phyloP scores from a whole-genome alignment of 1,140 invertebrate species.

The Pygmarrhopalites habei region DNA sequence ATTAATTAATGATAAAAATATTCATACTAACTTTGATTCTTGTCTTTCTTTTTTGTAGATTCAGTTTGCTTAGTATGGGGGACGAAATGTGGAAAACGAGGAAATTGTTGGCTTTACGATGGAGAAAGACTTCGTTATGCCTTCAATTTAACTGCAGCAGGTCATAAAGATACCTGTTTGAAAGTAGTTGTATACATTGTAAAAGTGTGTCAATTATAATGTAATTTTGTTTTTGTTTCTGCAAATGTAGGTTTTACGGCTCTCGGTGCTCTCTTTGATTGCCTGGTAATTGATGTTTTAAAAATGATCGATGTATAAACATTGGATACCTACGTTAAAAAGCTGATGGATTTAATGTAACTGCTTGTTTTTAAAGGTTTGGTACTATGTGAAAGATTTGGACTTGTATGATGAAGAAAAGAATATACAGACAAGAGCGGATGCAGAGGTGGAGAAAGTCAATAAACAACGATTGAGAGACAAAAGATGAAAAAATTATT shows the following conservation, averaged over 20 bases:
- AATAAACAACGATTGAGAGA: neutral
- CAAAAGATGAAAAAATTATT: no score
- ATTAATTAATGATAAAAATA: neutral
- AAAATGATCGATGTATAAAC: no score
- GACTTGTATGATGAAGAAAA: slow-evolving; percentile 39
- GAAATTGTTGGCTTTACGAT: slow-evolving; percentile 67
- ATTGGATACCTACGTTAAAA: no score
- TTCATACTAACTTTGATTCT: no score
- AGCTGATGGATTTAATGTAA: no score
- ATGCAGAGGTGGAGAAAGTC: neutral
- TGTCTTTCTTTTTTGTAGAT: slow-evolving; percentile 46
- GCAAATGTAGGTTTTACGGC: slow-evolving; percentile 29
- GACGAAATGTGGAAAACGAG: slow-evolving; percentile 60
- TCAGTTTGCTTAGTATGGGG: slow-evolving; percentile 64
- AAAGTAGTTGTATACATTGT: slow-evolving; percentile 20
- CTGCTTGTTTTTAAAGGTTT: no score
- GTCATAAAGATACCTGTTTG: no score
- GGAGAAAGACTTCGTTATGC: slow-evolving; percentile 56
- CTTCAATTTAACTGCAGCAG: slow-evolving; percentile 58
- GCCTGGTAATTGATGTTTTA: no score
- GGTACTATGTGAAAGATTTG: slow-evolving; percentile 34
- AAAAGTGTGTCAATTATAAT: neutral
- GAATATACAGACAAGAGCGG: slow-evolving; percentile 18
- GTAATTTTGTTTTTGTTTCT: slow-evolving; percentile 18
- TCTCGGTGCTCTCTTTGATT: slow-evolving; percentile 34